A percentile compares a stretch with the other conserved stretches of the same genome.
Evolutionary conservation across 2,888 invertebrate species (phyloP).

Genomic region (Lasioglossum villosulum): DNA sequence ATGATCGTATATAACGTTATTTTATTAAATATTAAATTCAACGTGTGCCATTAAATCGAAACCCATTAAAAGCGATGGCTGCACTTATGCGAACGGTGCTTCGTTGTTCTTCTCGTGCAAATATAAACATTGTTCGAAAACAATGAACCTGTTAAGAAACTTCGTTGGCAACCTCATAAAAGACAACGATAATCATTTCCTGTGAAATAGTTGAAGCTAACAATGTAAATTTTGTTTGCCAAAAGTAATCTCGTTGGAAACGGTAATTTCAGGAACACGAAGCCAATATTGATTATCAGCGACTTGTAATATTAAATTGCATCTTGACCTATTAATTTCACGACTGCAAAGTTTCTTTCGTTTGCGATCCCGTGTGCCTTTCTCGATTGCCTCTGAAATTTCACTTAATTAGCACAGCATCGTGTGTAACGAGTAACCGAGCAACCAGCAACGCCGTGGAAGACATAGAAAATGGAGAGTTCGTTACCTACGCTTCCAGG

Average conservation of each 20-base stretch:
- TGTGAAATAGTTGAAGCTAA: not conserved
- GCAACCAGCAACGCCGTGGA: not conserved
- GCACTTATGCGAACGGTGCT: not conserved
- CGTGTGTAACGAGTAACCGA: not conserved
- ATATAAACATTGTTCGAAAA: constrained; percentile 1
- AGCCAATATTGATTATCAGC: not conserved
- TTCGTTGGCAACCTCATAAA: not conserved
- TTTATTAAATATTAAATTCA: not conserved
- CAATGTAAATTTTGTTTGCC: not conserved
- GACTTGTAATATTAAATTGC: not conserved
- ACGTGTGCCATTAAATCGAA: not conserved
- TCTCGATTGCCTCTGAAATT: not conserved
- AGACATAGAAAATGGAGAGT: not conserved
- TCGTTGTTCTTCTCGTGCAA: not conserved
- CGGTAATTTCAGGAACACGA: not conserved
- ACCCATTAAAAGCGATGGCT: not conserved
- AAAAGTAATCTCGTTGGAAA: not conserved
- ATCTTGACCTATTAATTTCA: not conserved
- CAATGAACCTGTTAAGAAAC: not conserved
- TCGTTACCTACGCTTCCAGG: constrained; percentile 28
- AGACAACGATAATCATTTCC: not conserved
- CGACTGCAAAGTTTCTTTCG: not conserved
- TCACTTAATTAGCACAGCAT: constrained; percentile 15
- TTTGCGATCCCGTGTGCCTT: not conserved
- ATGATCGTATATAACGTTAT: not conserved